A percentile compares a stretch with the other conserved stretches of the same genome.
Evolutionary conservation across 1,140 invertebrate species (phyloP).

Genomic region (Drosophila repleta): DNA sequence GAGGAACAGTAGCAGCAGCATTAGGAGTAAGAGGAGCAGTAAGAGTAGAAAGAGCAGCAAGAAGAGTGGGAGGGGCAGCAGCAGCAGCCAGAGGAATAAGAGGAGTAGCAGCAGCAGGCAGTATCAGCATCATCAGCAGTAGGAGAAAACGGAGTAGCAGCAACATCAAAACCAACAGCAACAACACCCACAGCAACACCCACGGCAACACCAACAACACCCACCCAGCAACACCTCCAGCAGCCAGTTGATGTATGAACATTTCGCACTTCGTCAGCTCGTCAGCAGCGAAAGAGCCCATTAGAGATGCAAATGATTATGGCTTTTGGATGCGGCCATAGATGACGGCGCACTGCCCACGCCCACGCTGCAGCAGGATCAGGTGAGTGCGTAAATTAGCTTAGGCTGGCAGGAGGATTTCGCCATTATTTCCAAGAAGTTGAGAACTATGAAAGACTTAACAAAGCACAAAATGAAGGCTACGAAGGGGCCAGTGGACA

Average conservation of each 20-base stretch:
- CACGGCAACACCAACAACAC: no score
- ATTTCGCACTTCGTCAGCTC: constrained; percentile 43
- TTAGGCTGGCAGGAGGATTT: neutral
- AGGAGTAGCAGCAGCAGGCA: no score
- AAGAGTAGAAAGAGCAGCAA: constrained; percentile 10
- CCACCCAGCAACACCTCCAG: no score
- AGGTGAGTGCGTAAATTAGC: constrained; percentile 21
- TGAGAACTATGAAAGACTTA: neutral
- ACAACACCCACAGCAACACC: no score
- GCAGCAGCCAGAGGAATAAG: neutral
- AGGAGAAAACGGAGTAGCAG: no score
- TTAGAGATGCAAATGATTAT: constrained; percentile 80
- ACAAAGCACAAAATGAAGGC: neutral
- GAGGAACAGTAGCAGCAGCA: no score
- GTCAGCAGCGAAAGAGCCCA: constrained; percentile 49
- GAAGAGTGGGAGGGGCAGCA: neutral
- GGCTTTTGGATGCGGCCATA: constrained; percentile 56
- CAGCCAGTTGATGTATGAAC: constrained; percentile 74
- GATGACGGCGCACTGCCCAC: constrained; percentile 11
- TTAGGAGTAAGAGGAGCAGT: no score
- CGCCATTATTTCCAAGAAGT: neutral
- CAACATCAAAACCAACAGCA: no score
- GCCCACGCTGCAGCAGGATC: constrained; percentile 23
- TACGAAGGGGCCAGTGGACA: no score
- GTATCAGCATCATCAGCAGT: neutral